phyloP scores from a whole-genome alignment of 2,113 vertebrate genomes.

The Hylia prasina region DNA sequence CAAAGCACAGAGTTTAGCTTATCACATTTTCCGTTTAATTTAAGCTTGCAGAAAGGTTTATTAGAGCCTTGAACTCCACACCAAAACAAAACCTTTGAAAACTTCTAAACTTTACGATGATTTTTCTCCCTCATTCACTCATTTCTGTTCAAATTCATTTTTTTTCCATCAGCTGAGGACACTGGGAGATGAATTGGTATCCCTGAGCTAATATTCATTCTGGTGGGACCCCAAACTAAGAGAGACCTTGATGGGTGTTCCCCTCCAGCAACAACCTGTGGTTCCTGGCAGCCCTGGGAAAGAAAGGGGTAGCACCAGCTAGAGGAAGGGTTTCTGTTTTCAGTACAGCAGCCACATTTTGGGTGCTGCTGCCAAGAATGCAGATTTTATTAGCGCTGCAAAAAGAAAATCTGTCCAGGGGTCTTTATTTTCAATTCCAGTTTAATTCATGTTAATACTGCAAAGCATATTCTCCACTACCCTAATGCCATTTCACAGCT shows the following conservation, averaged over 20 bases:
- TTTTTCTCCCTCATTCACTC: rapidly evolving
- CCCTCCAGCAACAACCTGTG: neutral
- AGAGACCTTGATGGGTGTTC: neutral
- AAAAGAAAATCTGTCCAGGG: neutral
- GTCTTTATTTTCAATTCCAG: conserved; percentile 1
- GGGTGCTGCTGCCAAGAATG: conserved; percentile 16
- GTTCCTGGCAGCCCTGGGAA: conserved; percentile 19
- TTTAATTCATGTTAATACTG: conserved; percentile 26
- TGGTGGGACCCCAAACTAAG: neutral
- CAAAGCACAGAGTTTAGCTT: neutral
- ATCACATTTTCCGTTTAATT: neutral
- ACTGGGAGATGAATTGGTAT: neutral
- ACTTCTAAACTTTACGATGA: neutral
- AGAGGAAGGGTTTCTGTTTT: conserved; percentile 29
- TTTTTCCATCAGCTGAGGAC: neutral
- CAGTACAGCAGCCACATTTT: neutral
- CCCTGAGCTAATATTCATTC: neutral
- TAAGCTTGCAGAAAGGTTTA: neutral
- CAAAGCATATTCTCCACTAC: neutral
- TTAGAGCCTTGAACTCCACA: neutral
- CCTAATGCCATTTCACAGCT: neutral
- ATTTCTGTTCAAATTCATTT: neutral
- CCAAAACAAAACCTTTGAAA: neutral
- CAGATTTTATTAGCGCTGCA: conserved; percentile 27
- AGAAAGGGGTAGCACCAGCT: neutral